phyloP scores from a whole-genome alignment of 2,797 vertebrate genomes.

The Sebastes wilsoni region DNA sequence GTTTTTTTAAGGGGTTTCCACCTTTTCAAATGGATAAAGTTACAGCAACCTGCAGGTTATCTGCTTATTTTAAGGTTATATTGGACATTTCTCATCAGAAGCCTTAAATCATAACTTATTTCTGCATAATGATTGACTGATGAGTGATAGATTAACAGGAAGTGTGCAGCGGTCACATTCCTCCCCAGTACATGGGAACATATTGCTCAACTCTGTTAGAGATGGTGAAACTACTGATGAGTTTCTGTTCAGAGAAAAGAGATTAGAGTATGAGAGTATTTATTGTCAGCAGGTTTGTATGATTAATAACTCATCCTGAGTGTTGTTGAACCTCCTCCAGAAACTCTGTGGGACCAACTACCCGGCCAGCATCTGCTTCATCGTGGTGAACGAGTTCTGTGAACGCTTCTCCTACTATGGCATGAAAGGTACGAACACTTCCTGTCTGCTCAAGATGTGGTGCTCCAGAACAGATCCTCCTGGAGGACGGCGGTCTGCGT shows the following conservation, averaged over 20 bases:
- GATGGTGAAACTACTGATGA: not conserved
- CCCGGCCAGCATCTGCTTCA: constrained; percentile 93
- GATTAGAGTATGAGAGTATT: not conserved
- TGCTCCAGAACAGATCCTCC: not conserved
- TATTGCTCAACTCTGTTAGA: not conserved
- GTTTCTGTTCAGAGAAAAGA: not conserved
- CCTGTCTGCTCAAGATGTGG: not conserved
- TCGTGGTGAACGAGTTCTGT: constrained; percentile 98
- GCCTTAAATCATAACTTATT: not conserved
- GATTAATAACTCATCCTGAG: not conserved
- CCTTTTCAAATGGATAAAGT: not conserved
- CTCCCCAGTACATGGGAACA: not conserved
- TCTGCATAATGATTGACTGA: constrained; percentile 11
- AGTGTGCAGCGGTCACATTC: not conserved
- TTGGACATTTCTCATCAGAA: not conserved
- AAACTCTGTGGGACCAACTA: constrained; percentile 92
- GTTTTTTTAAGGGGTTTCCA: not conserved
- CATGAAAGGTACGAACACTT: constrained; percentile 88
- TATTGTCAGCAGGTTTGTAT: not conserved
- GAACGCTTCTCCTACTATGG: constrained; percentile 99
- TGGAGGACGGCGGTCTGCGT: not conserved
- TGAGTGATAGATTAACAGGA: not conserved
- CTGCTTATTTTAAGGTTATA: not conserved
- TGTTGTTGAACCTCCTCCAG: constrained; percentile 32
- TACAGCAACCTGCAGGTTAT: not conserved